Conservation (phyloP, 2,113 vertebrate genomes). For the Odontesthes bonariensis region DNA sequence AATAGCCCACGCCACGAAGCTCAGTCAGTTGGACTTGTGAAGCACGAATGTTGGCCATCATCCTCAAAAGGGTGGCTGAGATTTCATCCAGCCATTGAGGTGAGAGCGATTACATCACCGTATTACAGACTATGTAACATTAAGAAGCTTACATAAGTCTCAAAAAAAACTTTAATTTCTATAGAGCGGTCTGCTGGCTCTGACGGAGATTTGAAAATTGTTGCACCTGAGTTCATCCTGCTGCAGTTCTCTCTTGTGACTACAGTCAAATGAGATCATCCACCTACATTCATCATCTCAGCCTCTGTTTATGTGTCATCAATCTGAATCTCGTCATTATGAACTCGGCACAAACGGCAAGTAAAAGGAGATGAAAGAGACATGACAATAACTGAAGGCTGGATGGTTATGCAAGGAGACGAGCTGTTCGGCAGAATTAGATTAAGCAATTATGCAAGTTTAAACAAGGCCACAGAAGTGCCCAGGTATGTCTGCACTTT, state of each 20-base stretch:
- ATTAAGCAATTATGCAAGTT: slow-evolving; percentile 26
- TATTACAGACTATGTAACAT: too few species aligned
- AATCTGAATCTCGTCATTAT: slow-evolving; percentile 33
- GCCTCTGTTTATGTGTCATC: slow-evolving; percentile 18
- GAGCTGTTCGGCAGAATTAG: slow-evolving; percentile 28
- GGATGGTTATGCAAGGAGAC: slow-evolving; percentile 30
- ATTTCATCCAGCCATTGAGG: too few species aligned
- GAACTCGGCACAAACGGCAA: slow-evolving; percentile 36
- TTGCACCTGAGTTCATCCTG: neutral
- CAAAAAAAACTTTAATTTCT: too few species aligned
- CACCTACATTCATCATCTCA: slow-evolving; percentile 19
- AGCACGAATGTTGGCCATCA: too few species aligned
- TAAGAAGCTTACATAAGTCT: too few species aligned
- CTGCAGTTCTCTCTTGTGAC: neutral
- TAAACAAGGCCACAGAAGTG: neutral
- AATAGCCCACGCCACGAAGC: too few species aligned
- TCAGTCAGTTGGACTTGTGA: too few species aligned
- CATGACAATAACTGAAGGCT: slow-evolving; percentile 5
- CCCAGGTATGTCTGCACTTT: neutral
- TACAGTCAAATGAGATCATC: slow-evolving; percentile 2
- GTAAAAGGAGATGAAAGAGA: slow-evolving; percentile 35
- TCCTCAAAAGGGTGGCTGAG: too few species aligned
- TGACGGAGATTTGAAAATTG: neutral
- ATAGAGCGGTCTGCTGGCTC: neutral
- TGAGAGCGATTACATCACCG: too few species aligned